These are phyloP conservation scores for Kryptolebias ocellatus DNA, from an alignment of 2,797 vertebrate genomes.

Conservation along the genomic window DNA sequence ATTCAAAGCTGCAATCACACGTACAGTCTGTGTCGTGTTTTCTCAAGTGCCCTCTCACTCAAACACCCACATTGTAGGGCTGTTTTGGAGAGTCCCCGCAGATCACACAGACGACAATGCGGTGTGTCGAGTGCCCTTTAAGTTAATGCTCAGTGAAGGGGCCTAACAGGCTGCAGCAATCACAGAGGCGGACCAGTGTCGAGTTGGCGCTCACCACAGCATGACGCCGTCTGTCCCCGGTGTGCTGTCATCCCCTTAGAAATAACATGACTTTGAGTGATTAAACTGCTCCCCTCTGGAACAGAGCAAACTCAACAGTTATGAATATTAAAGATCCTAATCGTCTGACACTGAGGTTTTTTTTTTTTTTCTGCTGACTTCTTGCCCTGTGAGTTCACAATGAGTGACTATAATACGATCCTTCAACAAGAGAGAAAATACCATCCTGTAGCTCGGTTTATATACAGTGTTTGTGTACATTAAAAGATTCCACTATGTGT, in stretches of 20 bases:
- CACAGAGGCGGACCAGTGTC: constrained; percentile 41
- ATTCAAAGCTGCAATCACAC: constrained; percentile 67
- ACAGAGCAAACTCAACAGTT: constrained; percentile 59
- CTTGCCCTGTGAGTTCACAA: constrained; percentile 42
- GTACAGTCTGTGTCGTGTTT: constrained; percentile 52
- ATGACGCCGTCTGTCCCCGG: constrained; percentile 59
- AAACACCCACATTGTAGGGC: constrained; percentile 46
- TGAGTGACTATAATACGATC: constrained; percentile 11
- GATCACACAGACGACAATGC: constrained; percentile 53
- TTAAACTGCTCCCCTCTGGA: constrained; percentile 65
- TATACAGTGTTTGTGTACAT: constrained; percentile 30
- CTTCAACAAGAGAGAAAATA: constrained; percentile 16
- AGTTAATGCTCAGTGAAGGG: constrained; percentile 64
- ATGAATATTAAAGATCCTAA: constrained; percentile 78
- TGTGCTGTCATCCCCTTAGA: constrained; percentile 69
- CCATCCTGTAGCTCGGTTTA: constrained; percentile 7
- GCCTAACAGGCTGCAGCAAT: constrained; percentile 66
- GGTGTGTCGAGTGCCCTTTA: constrained; percentile 69
- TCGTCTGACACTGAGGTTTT: constrained; percentile 59
- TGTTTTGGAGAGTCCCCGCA: constrained; percentile 60
- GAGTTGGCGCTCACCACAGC: constrained; percentile 58
- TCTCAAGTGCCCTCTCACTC: constrained; percentile 63
- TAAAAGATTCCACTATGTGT: constrained; percentile 24
- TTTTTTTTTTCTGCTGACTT: constrained; percentile 19
- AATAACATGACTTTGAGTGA: constrained; percentile 76